Conservation (phyloP, 2,797 vertebrate species). For the Psittacula derbiana region DNA sequence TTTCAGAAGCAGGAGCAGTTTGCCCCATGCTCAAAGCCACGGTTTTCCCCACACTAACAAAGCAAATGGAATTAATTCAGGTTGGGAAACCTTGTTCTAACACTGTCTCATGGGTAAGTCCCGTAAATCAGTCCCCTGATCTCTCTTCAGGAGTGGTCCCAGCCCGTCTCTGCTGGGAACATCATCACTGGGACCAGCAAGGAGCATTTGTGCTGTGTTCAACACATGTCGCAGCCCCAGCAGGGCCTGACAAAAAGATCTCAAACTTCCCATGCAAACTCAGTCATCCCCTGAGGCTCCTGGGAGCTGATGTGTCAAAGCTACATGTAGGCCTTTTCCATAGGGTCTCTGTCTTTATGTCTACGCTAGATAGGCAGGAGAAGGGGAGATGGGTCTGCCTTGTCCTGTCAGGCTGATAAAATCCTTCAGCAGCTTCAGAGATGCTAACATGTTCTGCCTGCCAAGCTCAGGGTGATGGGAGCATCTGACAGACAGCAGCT, state of each 20-base stretch:
- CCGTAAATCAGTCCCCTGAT: not conserved
- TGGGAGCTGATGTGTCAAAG: not conserved
- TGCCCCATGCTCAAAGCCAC: not conserved
- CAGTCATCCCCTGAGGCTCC: not conserved
- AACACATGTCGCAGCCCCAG: not conserved
- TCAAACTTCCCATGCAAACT: not conserved
- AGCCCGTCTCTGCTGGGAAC: not conserved
- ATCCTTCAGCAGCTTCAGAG: not conserved
- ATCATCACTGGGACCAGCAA: not conserved
- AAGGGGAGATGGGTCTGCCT: not conserved
- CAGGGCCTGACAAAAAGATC: not conserved
- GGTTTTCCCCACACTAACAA: not conserved
- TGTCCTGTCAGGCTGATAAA: not conserved
- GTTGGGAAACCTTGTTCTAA: not conserved
- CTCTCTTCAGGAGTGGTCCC: not conserved
- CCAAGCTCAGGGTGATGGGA: not conserved
- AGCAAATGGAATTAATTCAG: not conserved
- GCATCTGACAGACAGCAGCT: conserved; percentile 40
- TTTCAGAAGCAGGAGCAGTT: not conserved
- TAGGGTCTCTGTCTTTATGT: not conserved
- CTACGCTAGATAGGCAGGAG: not conserved
- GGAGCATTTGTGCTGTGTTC: not conserved
- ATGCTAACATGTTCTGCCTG: conserved; percentile 36
- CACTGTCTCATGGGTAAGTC: not conserved
- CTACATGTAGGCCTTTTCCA: not conserved